A percentile compares a stretch with the other conserved stretches of the same genome.
These are phyloP conservation scores for Parnassius glacialis DNA, from an alignment of 2,888 invertebrate genomes.

Conservation along the genomic window DNA sequence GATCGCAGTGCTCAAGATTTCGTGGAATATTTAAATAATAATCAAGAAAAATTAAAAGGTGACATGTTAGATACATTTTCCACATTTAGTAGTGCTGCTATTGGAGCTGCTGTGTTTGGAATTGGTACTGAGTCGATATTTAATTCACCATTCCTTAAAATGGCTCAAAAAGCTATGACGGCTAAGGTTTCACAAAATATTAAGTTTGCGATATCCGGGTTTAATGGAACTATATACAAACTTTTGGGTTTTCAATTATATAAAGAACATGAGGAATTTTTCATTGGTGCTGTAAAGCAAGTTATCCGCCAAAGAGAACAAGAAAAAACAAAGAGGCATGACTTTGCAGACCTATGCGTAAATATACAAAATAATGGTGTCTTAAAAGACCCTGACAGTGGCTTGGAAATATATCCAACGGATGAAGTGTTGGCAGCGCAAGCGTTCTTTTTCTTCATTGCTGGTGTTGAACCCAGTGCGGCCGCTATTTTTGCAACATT, in stretches of 20 bases:
- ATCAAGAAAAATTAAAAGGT: constrained; percentile 40
- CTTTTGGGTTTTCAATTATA: constrained; percentile 46
- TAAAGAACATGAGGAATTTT: constrained; percentile 47
- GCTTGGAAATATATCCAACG: constrained; percentile 50
- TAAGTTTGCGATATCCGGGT: constrained; percentile 30
- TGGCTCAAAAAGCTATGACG: constrained; percentile 33
- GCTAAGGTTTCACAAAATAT: constrained; percentile 29
- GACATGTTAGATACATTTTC: constrained; percentile 33
- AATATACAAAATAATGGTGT: constrained; percentile 50
- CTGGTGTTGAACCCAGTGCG: constrained; percentile 63
- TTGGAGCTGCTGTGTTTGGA: constrained; percentile 55
- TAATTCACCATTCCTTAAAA: constrained; percentile 43
- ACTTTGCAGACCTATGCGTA: constrained; percentile 58
- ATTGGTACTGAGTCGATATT: constrained; percentile 46
- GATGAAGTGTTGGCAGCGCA: constrained; percentile 58
- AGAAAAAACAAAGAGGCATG: constrained; percentile 47
- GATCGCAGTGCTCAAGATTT: constrained; percentile 43
- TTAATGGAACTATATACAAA: constrained; percentile 34
- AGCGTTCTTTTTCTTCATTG: constrained; percentile 60
- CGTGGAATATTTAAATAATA: constrained; percentile 38
- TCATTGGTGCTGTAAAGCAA: constrained; percentile 54
- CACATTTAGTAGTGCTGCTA: constrained; percentile 39
- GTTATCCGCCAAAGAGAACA: constrained; percentile 47
- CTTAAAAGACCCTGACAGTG: constrained; percentile 46
- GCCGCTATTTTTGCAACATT: constrained; percentile 48